Evolutionary conservation across 2,113 vertebrate genomes (phyloP), one percentile per base, ranked within the genome.

Genomic region (Anarrhichthys ocellatus): DNA sequence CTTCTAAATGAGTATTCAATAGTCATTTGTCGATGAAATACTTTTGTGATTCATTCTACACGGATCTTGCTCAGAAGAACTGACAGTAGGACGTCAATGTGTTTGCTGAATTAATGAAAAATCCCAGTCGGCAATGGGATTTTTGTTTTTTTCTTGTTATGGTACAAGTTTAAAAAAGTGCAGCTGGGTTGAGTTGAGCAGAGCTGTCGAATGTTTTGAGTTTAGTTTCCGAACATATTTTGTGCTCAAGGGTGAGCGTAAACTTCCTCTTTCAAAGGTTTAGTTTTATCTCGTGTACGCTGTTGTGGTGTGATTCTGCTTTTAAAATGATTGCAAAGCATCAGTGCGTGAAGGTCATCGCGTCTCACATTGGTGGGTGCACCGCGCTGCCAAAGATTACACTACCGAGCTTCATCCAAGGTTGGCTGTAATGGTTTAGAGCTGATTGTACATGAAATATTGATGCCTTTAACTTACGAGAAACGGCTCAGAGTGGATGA

Each of bases 281-380:
- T 80, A 70, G 40, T 69, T 63, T 85, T 75, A 75, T 85, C 71
- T 83, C 4, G 1, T 27, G 46, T 29, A 32, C 6, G 58, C 70
- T 44, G 73, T 80, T 68, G 67, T 24, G 67, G 27, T 32, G 18
- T 69, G 75, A 72, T 59, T 78, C 58, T 85, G 85, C 87, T 88
- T 91, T 91, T 88, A 85, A 83, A 85, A 64, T 81, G 80, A 85
- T 86, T 92, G 83, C 44, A 63, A 63, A 69, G 76, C 67, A 71
- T 88, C 65, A 34, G 62, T 10, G 68, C 70, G 70, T 81, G 72
- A 92, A 92, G 85, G 91, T 90, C 87, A 89, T 44, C 27, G 9
- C 58, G 64, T 32, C 34, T n/a, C 66, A 29, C 74, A 80, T 56
- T 36, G 58, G 29, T 62, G 44, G 75, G 44, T 7, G 29, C n/a